Evolutionary conservation across 2,113 vertebrate genomes (phyloP).

Genomic region (Lepus europaeus): DNA sequence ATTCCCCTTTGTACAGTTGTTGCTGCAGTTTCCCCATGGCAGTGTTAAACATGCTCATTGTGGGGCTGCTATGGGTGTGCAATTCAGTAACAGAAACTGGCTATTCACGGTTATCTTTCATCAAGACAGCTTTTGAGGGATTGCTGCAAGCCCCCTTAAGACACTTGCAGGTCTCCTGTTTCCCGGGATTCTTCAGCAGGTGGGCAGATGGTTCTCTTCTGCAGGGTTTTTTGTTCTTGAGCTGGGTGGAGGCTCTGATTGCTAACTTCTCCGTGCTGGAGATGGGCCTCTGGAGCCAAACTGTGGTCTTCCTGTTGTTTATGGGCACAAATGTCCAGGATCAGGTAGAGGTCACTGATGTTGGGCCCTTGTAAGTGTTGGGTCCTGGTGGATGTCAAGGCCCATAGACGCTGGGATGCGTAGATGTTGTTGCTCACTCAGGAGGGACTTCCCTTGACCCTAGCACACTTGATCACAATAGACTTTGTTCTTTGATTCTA

Average conservation of each 20-base stretch:
- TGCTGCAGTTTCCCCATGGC: slow-evolving; percentile 30
- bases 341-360: neutral
- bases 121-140: neutral
- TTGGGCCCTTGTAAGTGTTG: neutral
- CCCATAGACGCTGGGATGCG: neutral
- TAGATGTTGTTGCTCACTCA: neutral
- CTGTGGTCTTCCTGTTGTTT: too few relatives aligned
- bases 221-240: neutral
- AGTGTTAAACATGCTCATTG: neutral
- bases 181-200: neutral
- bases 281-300: neutral
- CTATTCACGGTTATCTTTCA: neutral
- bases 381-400: neutral
- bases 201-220: neutral
- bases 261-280: neutral
- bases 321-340: neutral
- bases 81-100: neutral
- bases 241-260: neutral
- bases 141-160: neutral
- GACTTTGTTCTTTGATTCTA: neutral
- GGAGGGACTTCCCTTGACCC: neutral
- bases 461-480: neutral
- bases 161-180: neutral
- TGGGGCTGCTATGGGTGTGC: neutral
- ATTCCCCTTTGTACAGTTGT: neutral